These are phyloP conservation scores for Cryptocheilus praepositus DNA, from an alignment of 2,888 invertebrate species.

Conservation along the genomic window DNA sequence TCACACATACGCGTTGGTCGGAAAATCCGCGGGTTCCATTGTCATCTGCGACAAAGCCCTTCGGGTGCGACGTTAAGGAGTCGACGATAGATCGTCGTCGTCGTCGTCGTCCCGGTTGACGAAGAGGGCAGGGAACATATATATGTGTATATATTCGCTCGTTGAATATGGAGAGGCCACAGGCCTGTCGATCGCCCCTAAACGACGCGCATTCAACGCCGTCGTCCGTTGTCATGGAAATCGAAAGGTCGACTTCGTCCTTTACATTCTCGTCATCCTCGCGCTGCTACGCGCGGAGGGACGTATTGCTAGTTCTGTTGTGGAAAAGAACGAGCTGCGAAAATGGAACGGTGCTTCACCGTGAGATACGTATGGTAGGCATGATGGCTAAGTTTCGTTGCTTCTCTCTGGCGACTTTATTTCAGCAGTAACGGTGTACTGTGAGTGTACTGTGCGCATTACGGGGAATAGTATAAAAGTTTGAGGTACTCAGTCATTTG, in stretches of 20 bases:
- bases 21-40: constrained; percentile 31
- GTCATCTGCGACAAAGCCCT: constrained; percentile 55
- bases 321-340: neutral
- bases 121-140: constrained; percentile 40
- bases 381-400: too few species aligned
- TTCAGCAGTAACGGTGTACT: too few species aligned
- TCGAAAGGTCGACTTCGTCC: constrained; percentile 52
- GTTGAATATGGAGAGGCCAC: constrained; percentile 65
- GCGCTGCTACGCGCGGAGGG: neutral
- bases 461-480: too few species aligned
- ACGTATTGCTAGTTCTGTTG: neutral
- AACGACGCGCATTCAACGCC: constrained; percentile 58
- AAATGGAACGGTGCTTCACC: too few species aligned
- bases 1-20: constrained; percentile 10
- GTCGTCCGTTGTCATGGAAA: constrained; percentile 58
- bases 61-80: constrained; percentile 62
- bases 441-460: too few species aligned
- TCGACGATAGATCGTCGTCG: constrained; percentile 56
- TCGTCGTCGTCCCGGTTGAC: constrained; percentile 39
- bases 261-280: constrained; percentile 19
- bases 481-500: too few species aligned
- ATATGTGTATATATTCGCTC: constrained; percentile 38
- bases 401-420: too few species aligned
- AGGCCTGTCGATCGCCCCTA: constrained; percentile 66
- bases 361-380: too few species aligned